phyloP scores from a whole-genome alignment of 2,113 vertebrate species.

The Psilopogon haemacephalus region DNA sequence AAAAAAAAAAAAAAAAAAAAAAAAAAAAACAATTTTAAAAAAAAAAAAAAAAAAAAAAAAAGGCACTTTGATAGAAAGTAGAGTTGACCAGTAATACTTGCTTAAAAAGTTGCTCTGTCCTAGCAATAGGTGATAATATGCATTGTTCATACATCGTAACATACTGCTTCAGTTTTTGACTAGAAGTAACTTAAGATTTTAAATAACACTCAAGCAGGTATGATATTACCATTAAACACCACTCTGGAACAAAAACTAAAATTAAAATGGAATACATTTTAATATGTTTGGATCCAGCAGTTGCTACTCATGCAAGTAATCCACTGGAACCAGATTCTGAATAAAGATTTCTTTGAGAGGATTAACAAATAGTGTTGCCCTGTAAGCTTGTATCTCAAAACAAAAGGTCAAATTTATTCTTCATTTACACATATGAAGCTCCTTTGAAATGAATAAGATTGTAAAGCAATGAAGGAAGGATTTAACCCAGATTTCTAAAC shows the following conservation, averaged over 20 bases:
- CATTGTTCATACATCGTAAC: background rate
- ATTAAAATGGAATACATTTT: background rate
- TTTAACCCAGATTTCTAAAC: conserved; percentile 28
- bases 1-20: too few species aligned
- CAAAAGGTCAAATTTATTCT: conserved; percentile 52
- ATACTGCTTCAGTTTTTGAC: background rate
- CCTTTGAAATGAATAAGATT: conserved; percentile 30
- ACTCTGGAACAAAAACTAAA: background rate
- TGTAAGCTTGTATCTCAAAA: conserved; percentile 29
- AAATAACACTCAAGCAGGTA: background rate
- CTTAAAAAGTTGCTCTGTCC: background rate
- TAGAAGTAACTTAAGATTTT: background rate
- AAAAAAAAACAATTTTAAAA: background rate
- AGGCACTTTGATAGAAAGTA: background rate
- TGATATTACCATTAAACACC: background rate
- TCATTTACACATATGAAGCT: conserved; percentile 52
- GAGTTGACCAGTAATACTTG: background rate
- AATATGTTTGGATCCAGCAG: background rate
- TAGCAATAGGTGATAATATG: background rate
- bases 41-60: background rate
- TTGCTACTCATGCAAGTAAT: background rate
- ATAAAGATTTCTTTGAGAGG: conserved; percentile 39
- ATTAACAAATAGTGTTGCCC: conserved; percentile 22
- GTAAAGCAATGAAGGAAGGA: conserved; percentile 29
- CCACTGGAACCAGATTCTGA: conserved; percentile 6